phyloP scores from a whole-genome alignment of 2,797 vertebrate genomes.

The Pagetopsis macropterus region DNA sequence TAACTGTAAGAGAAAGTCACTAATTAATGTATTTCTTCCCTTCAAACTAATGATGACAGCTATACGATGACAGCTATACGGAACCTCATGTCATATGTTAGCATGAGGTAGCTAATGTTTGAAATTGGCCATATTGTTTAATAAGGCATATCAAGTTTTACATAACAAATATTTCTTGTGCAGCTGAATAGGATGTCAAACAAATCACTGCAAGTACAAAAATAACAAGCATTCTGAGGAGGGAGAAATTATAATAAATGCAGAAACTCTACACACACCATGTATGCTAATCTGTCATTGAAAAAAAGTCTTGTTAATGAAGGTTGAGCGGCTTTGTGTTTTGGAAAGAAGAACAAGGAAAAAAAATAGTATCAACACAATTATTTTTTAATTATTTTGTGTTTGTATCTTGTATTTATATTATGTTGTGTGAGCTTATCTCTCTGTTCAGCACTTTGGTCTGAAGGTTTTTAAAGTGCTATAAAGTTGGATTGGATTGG shows the following conservation, averaged over 20 bases:
- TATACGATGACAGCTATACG: background rate
- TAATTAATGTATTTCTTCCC: slow-evolving; percentile 24
- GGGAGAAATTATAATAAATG: background rate
- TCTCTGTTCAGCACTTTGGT: too few relatives aligned
- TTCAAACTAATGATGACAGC: slow-evolving; percentile 14
- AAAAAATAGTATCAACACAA: background rate
- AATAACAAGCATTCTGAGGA: slow-evolving; percentile 11
- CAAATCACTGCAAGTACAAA: background rate
- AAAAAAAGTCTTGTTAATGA: background rate
- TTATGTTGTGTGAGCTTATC: too few relatives aligned
- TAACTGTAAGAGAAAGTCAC: slow-evolving; percentile 1
- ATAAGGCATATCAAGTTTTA: background rate
- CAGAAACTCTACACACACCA: slow-evolving; percentile 5
- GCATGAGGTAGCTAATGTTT: slow-evolving; percentile 9
- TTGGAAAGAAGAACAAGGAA: background rate
- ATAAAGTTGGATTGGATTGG: too few relatives aligned
- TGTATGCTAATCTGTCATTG: background rate
- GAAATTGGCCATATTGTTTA: slow-evolving; percentile 10
- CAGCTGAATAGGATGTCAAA: slow-evolving; percentile 18
- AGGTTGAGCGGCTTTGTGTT: background rate
- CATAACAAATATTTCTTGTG: background rate
- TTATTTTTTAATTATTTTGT: too few relatives aligned
- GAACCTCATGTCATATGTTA: background rate
- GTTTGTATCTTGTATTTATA: too few relatives aligned
- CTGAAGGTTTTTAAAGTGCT: too few relatives aligned